Conservation (phyloP, 2,888 invertebrate genomes). For the Urechis unicinctus region DNA sequence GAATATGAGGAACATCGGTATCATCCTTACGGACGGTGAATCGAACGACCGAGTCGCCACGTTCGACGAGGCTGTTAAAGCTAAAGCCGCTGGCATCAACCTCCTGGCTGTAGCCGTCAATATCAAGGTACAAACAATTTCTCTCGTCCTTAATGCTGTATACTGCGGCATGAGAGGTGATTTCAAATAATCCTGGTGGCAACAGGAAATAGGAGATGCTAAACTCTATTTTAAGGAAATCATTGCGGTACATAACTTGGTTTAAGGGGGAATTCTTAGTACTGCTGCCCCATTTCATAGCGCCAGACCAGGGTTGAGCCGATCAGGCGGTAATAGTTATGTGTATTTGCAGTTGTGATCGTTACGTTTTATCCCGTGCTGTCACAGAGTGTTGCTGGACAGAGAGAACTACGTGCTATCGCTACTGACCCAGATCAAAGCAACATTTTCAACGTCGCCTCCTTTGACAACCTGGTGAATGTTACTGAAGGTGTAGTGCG, state of each 20-base stretch:
- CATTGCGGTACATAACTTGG: no score
- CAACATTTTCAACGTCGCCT: slow-evolving; percentile 16
- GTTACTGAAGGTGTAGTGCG: slow-evolving; percentile 8
- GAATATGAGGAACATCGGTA: slow-evolving; percentile 5
- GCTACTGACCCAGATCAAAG: slow-evolving; percentile 17
- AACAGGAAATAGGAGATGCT: no score
- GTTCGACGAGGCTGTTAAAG: slow-evolving; percentile 6
- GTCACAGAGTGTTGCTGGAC: slow-evolving; percentile 5
- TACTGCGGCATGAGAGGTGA: no score
- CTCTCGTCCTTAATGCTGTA: no score
- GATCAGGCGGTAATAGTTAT: no score
- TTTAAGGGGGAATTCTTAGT: no score
- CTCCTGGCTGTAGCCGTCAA: slow-evolving; percentile 14
- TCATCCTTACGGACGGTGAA: slow-evolving; percentile 14
- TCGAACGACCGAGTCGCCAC: slow-evolving; percentile 10
- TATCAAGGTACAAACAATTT: slow-evolving; percentile 1
- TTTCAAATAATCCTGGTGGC: no score
- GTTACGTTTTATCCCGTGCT: background rate
- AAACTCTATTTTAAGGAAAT: no score
- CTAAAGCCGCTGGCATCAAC: slow-evolving; percentile 5
- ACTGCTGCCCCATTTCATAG: no score
- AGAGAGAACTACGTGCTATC: slow-evolving; percentile 16
- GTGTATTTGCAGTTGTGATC: background rate
- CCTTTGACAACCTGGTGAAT: slow-evolving; percentile 10
- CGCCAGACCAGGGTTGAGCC: no score